Evolutionary conservation across 2,888 invertebrate species (phyloP), one percentile per base, ranked within the genome.

Genomic region (Athetis lepigone): DNA sequence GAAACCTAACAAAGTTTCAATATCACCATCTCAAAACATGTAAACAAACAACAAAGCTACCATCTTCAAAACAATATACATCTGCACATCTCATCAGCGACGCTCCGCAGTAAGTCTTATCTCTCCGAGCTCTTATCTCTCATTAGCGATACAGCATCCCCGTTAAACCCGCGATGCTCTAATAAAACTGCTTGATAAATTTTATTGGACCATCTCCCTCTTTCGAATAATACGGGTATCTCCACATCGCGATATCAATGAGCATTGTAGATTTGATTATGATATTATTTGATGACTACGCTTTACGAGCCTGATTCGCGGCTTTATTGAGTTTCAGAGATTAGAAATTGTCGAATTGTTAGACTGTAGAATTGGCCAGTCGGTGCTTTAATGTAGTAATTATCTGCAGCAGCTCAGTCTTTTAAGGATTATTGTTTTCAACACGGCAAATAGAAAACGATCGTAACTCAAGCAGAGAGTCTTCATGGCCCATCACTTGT

Each of bases 101-200:
- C 52, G 25, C 43, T 37, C 29, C 37, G 27, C 37, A 50, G 45
- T 49, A 65, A 33, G 42, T 46, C 54, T 60, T 79, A 76, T 74
- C 79, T 65, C 50, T 2, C n/a, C 7, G 19, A 27, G 39, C 54
- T 75, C 80, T 87, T 87, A 88, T 88, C 88, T 85, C 87, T 87
- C 88, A 88, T 88, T 88, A 88, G 85, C 85, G 85, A 87, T 87
- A 85, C 85, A 85, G 76, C 69, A 72, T 79, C 79, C 75, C 79
- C 79, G 78, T 85, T 87, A 84, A 85, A 79, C 79, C 82, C 80
- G 73, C 83, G 82, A 85, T 80, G 79, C 79, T 73, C 81, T 77
- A 85, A 85, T 88, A 88, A 88, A 88, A 86, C 80, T 80, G 78
- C 73, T 79, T 82, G 87, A 88, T 88, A 87, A 86, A 83, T 85